Conservation (phyloP, 2,113 vertebrate genomes). For the Elanus axillaris region DNA sequence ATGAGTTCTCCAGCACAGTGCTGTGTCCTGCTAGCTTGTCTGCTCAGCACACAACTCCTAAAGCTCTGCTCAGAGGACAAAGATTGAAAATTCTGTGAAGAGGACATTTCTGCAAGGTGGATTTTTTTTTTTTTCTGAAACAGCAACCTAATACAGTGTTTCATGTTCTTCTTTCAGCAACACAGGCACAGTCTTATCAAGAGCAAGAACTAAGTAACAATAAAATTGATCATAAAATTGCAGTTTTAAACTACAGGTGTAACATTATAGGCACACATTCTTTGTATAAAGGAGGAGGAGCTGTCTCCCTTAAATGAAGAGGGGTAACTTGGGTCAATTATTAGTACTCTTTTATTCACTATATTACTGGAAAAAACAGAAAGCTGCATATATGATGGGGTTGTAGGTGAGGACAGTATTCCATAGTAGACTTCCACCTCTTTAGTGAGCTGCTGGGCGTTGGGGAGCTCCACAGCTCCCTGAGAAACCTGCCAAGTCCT, state of each 20-base stretch:
- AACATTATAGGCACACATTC: not conserved
- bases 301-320: not conserved
- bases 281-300: not conserved
- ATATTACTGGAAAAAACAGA: not conserved
- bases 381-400: fast-evolving
- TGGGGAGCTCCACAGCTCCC: not conserved
- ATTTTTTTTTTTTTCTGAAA: not conserved
- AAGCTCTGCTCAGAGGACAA: not conserved
- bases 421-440: not conserved
- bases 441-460: fast-evolving
- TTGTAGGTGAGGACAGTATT: not conserved
- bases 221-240: not conserved
- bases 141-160: not conserved
- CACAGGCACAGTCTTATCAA: not conserved
- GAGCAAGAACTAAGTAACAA: not conserved
- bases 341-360: not conserved
- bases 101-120: not conserved
- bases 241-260: not conserved
- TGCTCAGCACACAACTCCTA: not conserved
- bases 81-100: not conserved
- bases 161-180: not conserved
- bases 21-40: not conserved
- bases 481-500: not conserved
- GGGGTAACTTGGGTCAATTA: not conserved
- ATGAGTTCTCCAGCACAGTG: not conserved